These are phyloP conservation scores for Wasmannia auropunctata DNA, from an alignment of 1,140 invertebrate genomes.

Conservation along the genomic window DNA sequence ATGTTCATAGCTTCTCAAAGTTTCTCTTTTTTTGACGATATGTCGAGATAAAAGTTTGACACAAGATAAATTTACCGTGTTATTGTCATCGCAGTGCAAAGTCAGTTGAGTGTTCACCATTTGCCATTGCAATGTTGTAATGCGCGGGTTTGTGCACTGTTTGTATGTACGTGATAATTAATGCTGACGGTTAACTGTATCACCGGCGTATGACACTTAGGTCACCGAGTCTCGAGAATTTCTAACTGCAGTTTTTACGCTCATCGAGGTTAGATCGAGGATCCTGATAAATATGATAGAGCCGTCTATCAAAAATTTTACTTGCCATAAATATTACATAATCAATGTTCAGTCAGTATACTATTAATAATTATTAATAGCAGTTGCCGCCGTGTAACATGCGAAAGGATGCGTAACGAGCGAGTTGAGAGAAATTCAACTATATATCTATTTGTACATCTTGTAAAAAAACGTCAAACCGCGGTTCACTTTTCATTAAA, in stretches of 20 bases:
- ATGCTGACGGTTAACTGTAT: conserved; percentile 35
- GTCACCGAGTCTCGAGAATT: not conserved
- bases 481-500: not conserved
- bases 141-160: too few species aligned
- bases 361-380: not conserved
- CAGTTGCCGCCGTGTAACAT: not conserved
- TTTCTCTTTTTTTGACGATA: too few species aligned
- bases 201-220: not conserved
- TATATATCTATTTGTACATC: conserved; percentile 1
- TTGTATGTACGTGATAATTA: not conserved
- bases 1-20: too few species aligned
- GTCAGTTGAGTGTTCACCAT: too few species aligned
- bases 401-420: not conserved
- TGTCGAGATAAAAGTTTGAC: too few species aligned
- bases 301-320: not conserved
- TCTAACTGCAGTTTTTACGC: not conserved
- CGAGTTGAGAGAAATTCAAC: not conserved
- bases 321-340: not conserved
- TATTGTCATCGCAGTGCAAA: too few species aligned
- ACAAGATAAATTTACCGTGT: too few species aligned
- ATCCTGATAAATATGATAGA: not conserved
- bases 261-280: not conserved
- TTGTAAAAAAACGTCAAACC: conserved; percentile 6
- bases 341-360: not conserved
- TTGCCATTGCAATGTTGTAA: too few species aligned